Percentiles rank a stretch among this genome's conserved stretches.
Evolutionary conservation across 2,888 invertebrate species (phyloP).

Genomic region (Nysson spinosus): DNA sequence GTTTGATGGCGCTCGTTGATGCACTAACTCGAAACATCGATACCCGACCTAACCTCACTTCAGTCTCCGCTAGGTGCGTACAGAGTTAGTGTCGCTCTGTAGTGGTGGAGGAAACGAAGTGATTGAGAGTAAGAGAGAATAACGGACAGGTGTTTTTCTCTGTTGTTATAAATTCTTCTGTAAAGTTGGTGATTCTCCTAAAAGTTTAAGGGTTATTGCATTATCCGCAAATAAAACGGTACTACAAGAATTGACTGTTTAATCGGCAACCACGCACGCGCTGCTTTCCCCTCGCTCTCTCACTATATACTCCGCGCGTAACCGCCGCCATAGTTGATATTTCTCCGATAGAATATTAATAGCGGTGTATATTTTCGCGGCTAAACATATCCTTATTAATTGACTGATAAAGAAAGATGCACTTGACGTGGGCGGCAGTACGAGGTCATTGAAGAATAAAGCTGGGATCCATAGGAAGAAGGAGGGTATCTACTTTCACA

Average conservation of each 20-base stretch:
- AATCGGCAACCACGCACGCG: constrained; percentile 52
- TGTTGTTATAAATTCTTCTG: constrained; percentile 5
- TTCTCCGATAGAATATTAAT: constrained; percentile 60
- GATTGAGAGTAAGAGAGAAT: constrained; percentile 34
- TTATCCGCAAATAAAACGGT: constrained; percentile 24
- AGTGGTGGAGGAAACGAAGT: constrained; percentile 36
- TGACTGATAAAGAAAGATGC: constrained; percentile 23
- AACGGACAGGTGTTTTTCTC: constrained; percentile 56
- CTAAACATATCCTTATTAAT: constrained; percentile 29
- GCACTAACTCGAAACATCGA: constrained; percentile 33
- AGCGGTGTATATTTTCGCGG: constrained; percentile 36
- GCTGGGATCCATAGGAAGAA: constrained; percentile 24
- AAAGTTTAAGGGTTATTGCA: constrained; percentile 5
- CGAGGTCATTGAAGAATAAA: constrained; percentile 37
- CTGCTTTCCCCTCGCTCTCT: constrained; percentile 49
- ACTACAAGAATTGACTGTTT: constrained; percentile 26
- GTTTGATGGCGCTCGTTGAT: constrained; percentile 31
- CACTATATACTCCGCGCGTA: constrained; percentile 49
- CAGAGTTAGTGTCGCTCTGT: constrained; percentile 47
- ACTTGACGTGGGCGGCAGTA: constrained; percentile 24
- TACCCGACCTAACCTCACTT: constrained; percentile 56
- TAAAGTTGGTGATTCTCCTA: constrained; percentile 28
- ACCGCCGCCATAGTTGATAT: constrained; percentile 65
- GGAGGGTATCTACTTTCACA: constrained; percentile 50
- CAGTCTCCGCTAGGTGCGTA: constrained; percentile 59